A percentile compares a stretch with the other conserved stretches of the same genome.
These are phyloP conservation scores for Zoanthus sansibaricus DNA, from an alignment of 92 coral and sea anemone species.

Conservation along the genomic window DNA sequence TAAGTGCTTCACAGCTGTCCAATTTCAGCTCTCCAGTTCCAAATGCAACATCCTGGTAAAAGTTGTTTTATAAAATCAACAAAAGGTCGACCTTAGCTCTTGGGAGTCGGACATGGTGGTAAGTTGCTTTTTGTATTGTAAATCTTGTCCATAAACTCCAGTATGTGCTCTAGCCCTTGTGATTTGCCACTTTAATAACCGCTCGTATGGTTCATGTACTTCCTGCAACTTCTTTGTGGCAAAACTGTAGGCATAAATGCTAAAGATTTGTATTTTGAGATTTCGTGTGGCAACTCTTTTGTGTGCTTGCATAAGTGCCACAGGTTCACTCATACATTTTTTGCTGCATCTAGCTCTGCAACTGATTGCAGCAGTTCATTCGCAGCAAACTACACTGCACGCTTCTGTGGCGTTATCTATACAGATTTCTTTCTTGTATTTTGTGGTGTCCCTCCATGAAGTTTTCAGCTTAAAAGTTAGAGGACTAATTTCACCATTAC, in stretches of 20 bases:
- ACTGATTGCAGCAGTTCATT: conserved; percentile 34
- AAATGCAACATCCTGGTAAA: conserved; percentile 54
- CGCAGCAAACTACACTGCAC: conserved; percentile 71
- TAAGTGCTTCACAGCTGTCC: conserved; percentile 49
- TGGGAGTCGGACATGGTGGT: conserved; percentile 38
- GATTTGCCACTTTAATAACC: conserved; percentile 38
- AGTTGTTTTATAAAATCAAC: conserved; percentile 54
- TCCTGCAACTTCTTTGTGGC: conserved; percentile 48
- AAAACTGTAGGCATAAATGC: conserved; percentile 64
- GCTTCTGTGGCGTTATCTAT: conserved; percentile 77
- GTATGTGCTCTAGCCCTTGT: conserved; percentile 47
- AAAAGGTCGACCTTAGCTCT: conserved; percentile 34
- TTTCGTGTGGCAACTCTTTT: conserved; percentile 49
- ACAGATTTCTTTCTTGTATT: conserved; percentile 66
- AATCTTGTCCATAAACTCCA: conserved; percentile 7
- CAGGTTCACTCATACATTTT: conserved; percentile 38
- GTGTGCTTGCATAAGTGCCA: conserved; percentile 53
- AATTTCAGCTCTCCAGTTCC: conserved; percentile 55
- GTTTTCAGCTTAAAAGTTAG: conserved; percentile 45
- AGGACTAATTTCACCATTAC: conserved; percentile 13
- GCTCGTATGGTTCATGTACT: conserved; percentile 60
- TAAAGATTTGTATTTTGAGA: conserved; percentile 59
- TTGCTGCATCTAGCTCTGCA: conserved; percentile 32
- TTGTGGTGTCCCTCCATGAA: conserved; percentile 66
- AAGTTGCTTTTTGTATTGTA: background rate